Evolutionary conservation across 2,113 vertebrate genomes (phyloP).

Genomic region (Clarias macrocephalus): DNA sequence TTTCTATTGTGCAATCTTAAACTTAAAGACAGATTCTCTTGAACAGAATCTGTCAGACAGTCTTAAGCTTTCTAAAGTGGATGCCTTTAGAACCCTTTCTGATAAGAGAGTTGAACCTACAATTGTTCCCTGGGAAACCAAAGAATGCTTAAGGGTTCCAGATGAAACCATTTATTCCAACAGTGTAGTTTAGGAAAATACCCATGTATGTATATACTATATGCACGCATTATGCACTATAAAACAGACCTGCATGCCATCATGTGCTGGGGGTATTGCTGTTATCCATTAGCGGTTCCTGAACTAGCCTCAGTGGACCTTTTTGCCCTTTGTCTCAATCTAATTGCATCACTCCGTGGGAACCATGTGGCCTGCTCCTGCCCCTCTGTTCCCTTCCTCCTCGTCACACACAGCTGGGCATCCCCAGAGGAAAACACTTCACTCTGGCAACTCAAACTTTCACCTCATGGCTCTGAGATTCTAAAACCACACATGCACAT

Average conservation of each 20-base stretch:
- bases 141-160: background rate
- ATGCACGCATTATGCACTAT: slow-evolving; percentile 2
- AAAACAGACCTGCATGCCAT: slow-evolving; percentile 60
- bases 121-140: background rate
- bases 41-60: too few relatives aligned
- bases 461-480: background rate
- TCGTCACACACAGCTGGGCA: slow-evolving; percentile 53
- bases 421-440: slow-evolving; percentile 60
- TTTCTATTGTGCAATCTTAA: background rate
- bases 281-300: slow-evolving; percentile 52
- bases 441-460: slow-evolving; percentile 42
- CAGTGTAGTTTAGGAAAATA: background rate
- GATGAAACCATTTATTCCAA: background rate
- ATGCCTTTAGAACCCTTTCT: background rate
- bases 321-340: slow-evolving; percentile 53
- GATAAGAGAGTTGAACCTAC: background rate
- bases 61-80: background rate
- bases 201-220: background rate
- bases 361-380: slow-evolving; percentile 67
- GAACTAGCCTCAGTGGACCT: slow-evolving; percentile 53
- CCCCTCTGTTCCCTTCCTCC: slow-evolving; percentile 66
- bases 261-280: slow-evolving; percentile 48
- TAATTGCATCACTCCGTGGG: slow-evolving; percentile 67
- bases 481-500: background rate
- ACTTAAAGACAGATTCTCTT: background rate